A percentile compares a stretch with the other conserved stretches of the same genome.
phyloP scores from a whole-genome alignment of 2,797 vertebrate species.

The Enteromius fasciolatus region DNA sequence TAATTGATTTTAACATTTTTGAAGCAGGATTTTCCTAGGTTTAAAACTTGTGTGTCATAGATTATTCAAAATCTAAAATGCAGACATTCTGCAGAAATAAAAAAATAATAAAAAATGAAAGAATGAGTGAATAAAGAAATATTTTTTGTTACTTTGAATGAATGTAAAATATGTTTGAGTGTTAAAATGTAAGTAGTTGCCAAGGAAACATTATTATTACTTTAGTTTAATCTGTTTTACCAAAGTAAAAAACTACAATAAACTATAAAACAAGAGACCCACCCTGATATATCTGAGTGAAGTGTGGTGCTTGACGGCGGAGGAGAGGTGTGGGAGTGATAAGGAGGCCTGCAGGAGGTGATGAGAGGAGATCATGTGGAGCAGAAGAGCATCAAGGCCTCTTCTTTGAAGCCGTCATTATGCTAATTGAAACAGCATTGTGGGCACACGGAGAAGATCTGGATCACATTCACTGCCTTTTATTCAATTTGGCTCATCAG shows the following conservation, averaged over 20 bases:
- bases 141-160: too few relatives aligned
- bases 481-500: slow-evolving; percentile 76
- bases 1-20: neutral
- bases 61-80: neutral
- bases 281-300: neutral
- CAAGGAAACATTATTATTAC: too few relatives aligned
- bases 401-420: slow-evolving; percentile 76
- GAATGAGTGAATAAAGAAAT: too few relatives aligned
- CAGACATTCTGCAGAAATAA: neutral
- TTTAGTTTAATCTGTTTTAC: neutral
- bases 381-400: slow-evolving; percentile 38
- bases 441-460: slow-evolving; percentile 72
- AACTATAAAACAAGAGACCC: neutral
- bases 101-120: too few relatives aligned
- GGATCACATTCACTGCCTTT: slow-evolving; percentile 76
- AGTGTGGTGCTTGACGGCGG: neutral
- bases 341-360: slow-evolving; percentile 63
- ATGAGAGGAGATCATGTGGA: slow-evolving; percentile 74
- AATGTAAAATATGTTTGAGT: too few relatives aligned
- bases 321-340: slow-evolving; percentile 60
- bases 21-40: neutral
- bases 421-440: slow-evolving; percentile 83
- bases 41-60: too few relatives aligned
- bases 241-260: neutral
- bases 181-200: too few relatives aligned